phyloP scores from a whole-genome alignment of 2,113 vertebrate genomes.

The Talpa occidentalis region DNA sequence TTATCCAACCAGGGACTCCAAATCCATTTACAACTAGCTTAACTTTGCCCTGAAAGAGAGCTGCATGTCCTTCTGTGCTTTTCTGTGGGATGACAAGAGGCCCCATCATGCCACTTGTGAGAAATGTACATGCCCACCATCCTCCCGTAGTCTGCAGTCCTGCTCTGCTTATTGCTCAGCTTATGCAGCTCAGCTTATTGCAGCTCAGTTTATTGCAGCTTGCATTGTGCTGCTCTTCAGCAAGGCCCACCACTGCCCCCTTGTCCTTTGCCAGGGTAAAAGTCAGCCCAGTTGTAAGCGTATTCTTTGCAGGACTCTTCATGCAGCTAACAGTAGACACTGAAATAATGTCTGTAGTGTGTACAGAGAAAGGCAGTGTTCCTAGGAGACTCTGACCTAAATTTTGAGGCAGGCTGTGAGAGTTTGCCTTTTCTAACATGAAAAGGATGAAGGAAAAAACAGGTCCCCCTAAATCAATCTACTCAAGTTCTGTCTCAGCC shows the following conservation, averaged over 20 bases:
- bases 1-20: background rate
- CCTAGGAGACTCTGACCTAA: slow-evolving; percentile 52
- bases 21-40: background rate
- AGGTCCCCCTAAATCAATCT: background rate
- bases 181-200: background rate
- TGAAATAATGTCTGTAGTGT: background rate
- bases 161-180: too few relatives aligned
- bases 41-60: background rate
- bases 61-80: background rate
- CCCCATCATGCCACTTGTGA: fast-evolving
- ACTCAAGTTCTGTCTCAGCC: background rate
- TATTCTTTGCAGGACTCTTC: background rate
- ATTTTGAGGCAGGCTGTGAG: slow-evolving; percentile 44
- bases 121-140: background rate
- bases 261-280: background rate
- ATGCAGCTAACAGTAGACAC: background rate
- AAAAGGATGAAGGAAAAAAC: slow-evolving; percentile 22
- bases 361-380: background rate
- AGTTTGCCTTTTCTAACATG: slow-evolving; percentile 52
- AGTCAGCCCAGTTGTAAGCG: background rate
- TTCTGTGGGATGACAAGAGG: background rate
- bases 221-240: fast-evolving
- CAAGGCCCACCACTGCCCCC: background rate
- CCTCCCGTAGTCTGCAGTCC: fast-evolving
- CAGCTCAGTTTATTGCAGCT: background rate